These are phyloP conservation scores for Patiria pectinifera DNA, from an alignment of 53 echinoderm and acorn worm genomes.

Conservation along the genomic window DNA sequence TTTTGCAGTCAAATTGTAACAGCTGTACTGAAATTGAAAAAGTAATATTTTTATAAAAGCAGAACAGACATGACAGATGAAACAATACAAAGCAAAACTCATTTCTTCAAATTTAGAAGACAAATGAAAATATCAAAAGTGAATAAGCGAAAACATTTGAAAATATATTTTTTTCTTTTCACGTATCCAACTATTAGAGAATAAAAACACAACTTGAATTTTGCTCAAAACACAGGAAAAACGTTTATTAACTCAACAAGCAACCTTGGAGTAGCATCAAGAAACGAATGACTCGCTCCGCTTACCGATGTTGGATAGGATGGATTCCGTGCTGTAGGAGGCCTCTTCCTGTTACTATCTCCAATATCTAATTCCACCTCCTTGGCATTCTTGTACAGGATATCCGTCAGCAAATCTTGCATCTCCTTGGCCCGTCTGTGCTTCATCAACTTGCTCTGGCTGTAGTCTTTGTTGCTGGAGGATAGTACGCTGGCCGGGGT, in stretches of 20 bases:
- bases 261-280: not conserved
- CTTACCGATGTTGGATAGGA: slow-evolving; percentile 87
- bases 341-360: slow-evolving; percentile 82
- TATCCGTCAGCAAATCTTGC: slow-evolving; percentile 83
- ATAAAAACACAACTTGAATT: too few species aligned
- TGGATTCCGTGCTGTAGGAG: slow-evolving; percentile 78
- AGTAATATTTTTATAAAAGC: too few species aligned
- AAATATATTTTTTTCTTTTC: too few species aligned
- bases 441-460: slow-evolving; percentile 95
- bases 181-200: too few species aligned
- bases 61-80: too few species aligned
- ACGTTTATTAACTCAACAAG: too few species aligned
- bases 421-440: slow-evolving; percentile 87
- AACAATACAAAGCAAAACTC: too few species aligned
- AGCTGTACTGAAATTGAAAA: too few species aligned
- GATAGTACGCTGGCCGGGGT: slow-evolving; percentile 95
- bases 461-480: slow-evolving; percentile 82
- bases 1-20: not conserved
- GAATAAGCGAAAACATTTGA: too few species aligned
- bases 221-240: too few species aligned
- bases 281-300: not conserved
- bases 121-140: too few species aligned
- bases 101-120: too few species aligned
- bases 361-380: slow-evolving; percentile 76
- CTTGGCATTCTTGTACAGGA: slow-evolving; percentile 87